Conservation (phyloP, 1,140 invertebrate genomes). For the Hycleus phaleratus region DNA sequence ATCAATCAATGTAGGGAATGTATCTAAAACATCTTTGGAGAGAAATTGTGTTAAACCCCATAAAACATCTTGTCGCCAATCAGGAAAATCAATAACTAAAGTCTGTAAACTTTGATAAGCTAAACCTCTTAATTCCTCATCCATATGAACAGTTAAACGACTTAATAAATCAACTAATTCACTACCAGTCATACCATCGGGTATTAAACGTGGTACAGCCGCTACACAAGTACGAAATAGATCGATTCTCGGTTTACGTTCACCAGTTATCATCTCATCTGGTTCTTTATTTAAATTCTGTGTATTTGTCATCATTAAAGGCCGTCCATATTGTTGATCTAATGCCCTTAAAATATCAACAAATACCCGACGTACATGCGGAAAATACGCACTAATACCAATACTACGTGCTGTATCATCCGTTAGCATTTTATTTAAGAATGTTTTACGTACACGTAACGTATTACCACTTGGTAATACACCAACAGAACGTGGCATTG, state of each 20-base stretch:
- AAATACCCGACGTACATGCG: constrained; percentile 89
- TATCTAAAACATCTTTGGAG: constrained; percentile 85
- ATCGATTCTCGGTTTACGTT: constrained; percentile 97
- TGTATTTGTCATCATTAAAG: constrained; percentile 90
- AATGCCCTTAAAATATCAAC: constrained; percentile 91
- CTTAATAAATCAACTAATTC: constrained; percentile 90
- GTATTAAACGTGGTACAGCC: constrained; percentile 93
- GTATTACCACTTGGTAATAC: constrained; percentile 93
- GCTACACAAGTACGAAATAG: constrained; percentile 97
- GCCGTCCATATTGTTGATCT: constrained; percentile 93
- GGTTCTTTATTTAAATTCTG: constrained; percentile 95
- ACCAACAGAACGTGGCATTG: constrained; percentile 92
- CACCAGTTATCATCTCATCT: constrained; percentile 90
- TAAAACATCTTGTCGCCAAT: constrained; percentile 95
- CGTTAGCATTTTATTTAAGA: constrained; percentile 90
- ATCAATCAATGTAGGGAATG: constrained; percentile 76
- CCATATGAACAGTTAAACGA: constrained; percentile 88
- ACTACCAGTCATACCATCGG: constrained; percentile 89
- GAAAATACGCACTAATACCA: constrained; percentile 94
- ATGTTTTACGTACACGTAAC: constrained; percentile 91
- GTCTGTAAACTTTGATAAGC: constrained; percentile 96
- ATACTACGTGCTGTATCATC: constrained; percentile 93
- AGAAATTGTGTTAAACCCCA: constrained; percentile 93
- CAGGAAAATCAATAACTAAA: constrained; percentile 89
- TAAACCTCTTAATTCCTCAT: constrained; percentile 80